Conservation (phyloP, 1,140 invertebrate genomes). For the Dysdera silvatica region DNA sequence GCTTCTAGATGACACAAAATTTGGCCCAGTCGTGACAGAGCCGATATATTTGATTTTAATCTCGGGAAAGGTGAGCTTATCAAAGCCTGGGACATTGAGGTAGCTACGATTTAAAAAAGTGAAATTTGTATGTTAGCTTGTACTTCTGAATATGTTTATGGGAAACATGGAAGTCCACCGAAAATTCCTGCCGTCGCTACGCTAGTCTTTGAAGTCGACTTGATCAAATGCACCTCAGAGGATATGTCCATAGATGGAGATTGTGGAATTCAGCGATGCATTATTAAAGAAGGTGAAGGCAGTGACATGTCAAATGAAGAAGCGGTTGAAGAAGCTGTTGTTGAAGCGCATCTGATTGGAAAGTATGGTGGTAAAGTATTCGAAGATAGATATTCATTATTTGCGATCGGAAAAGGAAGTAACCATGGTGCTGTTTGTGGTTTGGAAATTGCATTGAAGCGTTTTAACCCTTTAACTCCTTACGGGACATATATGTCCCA, state of each 20-base stretch:
- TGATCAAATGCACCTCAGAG: slow-evolving; percentile 70
- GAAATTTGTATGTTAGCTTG: slow-evolving; percentile 79
- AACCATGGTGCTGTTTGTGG: slow-evolving; percentile 67
- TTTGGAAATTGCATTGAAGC: slow-evolving; percentile 73
- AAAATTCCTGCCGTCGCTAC: slow-evolving; percentile 85
- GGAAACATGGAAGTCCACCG: slow-evolving; percentile 68
- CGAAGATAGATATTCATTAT: slow-evolving; percentile 67
- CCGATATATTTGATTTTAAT: slow-evolving; percentile 73
- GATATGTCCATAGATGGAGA: slow-evolving; percentile 77
- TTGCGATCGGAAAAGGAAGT: slow-evolving; percentile 75
- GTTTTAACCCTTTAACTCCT: too few relatives aligned
- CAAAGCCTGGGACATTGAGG: slow-evolving; percentile 90
- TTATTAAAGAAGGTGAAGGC: slow-evolving; percentile 60
- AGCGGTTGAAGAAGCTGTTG: slow-evolving; percentile 59
- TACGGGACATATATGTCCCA: too few relatives aligned
- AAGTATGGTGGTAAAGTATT: slow-evolving; percentile 58
- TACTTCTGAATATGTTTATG: slow-evolving; percentile 85
- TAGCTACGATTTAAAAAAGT: slow-evolving; percentile 87
- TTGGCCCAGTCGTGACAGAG: slow-evolving; percentile 84
- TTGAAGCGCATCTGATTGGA: slow-evolving; percentile 69
- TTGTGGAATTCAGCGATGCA: slow-evolving; percentile 66
- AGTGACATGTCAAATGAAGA: slow-evolving; percentile 67
- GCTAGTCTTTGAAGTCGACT: slow-evolving; percentile 69
- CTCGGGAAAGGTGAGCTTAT: slow-evolving; percentile 75
- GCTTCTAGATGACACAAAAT: slow-evolving; percentile 70